phyloP scores from a whole-genome alignment of 2,113 vertebrate species.

The Cololabis saira region DNA sequence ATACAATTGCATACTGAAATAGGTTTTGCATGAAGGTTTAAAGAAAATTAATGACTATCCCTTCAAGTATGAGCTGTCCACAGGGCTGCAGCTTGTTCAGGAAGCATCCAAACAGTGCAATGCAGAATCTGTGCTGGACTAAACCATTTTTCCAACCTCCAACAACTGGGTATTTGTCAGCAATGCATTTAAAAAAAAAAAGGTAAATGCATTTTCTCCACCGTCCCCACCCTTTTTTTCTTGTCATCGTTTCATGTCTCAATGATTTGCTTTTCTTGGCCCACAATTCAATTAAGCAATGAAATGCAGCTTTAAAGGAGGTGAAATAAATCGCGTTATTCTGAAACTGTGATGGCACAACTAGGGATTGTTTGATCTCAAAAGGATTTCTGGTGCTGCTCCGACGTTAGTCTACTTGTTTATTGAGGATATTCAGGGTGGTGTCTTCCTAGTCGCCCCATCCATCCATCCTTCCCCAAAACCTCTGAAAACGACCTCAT shows the following conservation, averaged over 20 bases:
- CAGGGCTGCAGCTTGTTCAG: no score
- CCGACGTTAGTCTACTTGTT: conserved; percentile 23
- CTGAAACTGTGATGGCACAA: not conserved
- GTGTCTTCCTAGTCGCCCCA: conserved; percentile 20
- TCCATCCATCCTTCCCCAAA: conserved; percentile 17
- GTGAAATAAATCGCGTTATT: not conserved
- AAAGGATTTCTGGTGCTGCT: conserved; percentile 17
- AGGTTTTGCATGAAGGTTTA: no score
- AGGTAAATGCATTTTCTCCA: not conserved
- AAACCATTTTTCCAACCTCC: fast-evolving
- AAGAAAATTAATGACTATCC: no score
- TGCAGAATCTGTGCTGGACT: no score
- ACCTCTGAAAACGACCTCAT: no score
- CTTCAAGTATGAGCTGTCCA: no score
- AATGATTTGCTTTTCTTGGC: not conserved
- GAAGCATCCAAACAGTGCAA: no score
- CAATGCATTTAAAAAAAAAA: not conserved
- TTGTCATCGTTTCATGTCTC: not conserved
- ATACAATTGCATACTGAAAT: no score
- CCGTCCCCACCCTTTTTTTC: not conserved
- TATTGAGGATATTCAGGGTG: conserved; percentile 27
- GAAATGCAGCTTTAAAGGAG: not conserved
- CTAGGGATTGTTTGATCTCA: not conserved
- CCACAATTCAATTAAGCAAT: not conserved
- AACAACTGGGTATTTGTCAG: no score